phyloP scores from a whole-genome alignment of 2,797 vertebrate genomes.

The Apogon hyalosoma region DNA sequence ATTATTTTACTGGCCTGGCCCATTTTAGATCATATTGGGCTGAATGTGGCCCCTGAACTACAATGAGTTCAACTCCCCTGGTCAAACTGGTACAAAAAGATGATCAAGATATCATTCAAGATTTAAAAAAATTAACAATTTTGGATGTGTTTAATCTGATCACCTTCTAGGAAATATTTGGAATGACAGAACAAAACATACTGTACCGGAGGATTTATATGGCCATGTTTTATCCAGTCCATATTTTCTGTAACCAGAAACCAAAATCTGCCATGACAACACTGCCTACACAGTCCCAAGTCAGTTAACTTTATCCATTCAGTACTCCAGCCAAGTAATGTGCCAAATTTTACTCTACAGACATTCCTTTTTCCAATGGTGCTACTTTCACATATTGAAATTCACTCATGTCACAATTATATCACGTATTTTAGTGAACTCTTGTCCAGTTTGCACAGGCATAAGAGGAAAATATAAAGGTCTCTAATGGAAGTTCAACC shows the following conservation, averaged over 20 bases:
- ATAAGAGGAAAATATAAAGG: slow-evolving; percentile 3
- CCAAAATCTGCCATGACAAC: background rate
- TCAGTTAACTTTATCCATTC: background rate
- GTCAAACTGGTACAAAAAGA: too few species aligned
- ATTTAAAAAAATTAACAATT: too few species aligned
- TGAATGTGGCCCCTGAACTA: too few species aligned
- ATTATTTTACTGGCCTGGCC: too few species aligned
- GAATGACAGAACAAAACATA: background rate
- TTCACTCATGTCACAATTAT: slow-evolving; percentile 1
- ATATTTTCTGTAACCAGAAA: too few species aligned
- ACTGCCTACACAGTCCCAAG: background rate
- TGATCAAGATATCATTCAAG: too few species aligned
- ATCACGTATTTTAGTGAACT: background rate
- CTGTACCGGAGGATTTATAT: background rate
- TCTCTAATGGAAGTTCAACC: too few species aligned
- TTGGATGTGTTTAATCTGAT: background rate
- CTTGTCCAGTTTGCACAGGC: slow-evolving; percentile 18
- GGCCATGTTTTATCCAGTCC: background rate
- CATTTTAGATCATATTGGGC: too few species aligned
- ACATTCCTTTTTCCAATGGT: slow-evolving; percentile 28
- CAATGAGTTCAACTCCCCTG: too few species aligned
- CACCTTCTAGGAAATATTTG: background rate
- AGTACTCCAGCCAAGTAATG: slow-evolving; percentile 4
- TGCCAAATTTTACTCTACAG: slow-evolving; percentile 31
- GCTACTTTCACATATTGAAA: slow-evolving; percentile 12